A percentile compares a stretch with the other conserved stretches of the same genome.
These are phyloP conservation scores for Excalfactoria chinensis DNA, from an alignment of 2,113 vertebrate species.

Conservation along the genomic window DNA sequence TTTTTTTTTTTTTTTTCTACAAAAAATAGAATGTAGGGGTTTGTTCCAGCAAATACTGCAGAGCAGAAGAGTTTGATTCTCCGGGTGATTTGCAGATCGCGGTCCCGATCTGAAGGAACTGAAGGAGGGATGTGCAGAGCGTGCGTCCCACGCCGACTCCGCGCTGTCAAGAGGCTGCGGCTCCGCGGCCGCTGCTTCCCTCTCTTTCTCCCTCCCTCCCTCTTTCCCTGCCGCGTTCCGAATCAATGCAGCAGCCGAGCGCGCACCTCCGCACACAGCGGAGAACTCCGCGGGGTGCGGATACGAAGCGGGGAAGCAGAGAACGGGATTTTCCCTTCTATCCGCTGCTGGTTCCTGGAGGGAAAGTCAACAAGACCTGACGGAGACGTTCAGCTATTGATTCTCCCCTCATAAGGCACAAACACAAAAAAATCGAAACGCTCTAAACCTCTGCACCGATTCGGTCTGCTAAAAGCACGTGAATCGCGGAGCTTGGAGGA, in stretches of 20 bases:
- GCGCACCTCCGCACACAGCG: neutral
- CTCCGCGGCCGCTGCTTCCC: neutral
- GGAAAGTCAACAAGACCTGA: conserved; percentile 7
- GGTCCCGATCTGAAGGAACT: neutral
- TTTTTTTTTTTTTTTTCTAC: neutral
- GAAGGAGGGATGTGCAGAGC: conserved; percentile 11
- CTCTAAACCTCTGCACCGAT: conserved; percentile 32
- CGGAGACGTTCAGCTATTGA: conserved; percentile 29
- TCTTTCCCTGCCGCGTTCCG: too few species aligned
- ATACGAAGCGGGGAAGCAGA: neutral
- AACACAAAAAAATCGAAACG: neutral
- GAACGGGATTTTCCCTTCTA: neutral
- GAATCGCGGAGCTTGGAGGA: neutral
- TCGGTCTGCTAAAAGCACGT: neutral
- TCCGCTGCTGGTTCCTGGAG: conserved; percentile 25
- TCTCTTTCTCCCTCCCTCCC: neutral
- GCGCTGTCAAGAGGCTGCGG: neutral
- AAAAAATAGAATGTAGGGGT: neutral
- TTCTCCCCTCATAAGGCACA: conserved; percentile 40
- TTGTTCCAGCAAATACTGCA: neutral
- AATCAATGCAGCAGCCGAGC: neutral
- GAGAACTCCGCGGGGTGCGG: neutral
- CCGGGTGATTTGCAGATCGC: neutral
- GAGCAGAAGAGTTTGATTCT: neutral
- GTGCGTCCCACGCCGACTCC: neutral